Evolutionary conservation across 1,140 invertebrate species (phyloP), one percentile per base, ranked within the genome.

Genomic region (Harlomillsia oculata): DNA sequence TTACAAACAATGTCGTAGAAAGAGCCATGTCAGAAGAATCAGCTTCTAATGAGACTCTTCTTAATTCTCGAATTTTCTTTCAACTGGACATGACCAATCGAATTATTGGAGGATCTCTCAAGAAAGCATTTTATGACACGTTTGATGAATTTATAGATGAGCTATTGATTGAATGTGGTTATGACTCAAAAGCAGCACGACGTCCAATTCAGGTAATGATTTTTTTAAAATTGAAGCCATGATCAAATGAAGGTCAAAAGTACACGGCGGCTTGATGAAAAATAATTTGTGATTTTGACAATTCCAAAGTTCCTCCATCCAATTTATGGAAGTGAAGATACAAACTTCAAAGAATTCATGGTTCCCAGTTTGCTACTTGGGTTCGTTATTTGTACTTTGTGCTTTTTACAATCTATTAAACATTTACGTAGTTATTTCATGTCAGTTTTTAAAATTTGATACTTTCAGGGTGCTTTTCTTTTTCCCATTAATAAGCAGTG

Each of bases 71-170:
- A 21, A 59, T 59, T 16, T 45, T 25, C 14, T 48, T 59, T 41
- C 16, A 59, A 34, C 25, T 59, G 29, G 57, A 59, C 20, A 54
- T 53, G 51, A 45, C 57, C 5, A 59, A 51, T 59, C 48, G n/a
- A 44, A 30, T 4, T 6, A 37, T 50, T 32, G 51, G 37, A 30
- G 28, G 43, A 18, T 41, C 51, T 4, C n/a, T 53, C 18, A 53
- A 53, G 37, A 41, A 37, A 23, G 18, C 34, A 14, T 53, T 53
- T 53, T 53, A 29, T 23, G 37, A 41, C 16, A 30, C 51, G 0
- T 53, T 53, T 40, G 37, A 53, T 41, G 43, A 30, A 11, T 53
- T 21, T 23, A 20, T 32, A 1, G 9, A 21, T 5, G 5, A 1
- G 0, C 5, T 53, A 20, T 8, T 53, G 39, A 11, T 2, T 18